Evolutionary conservation across 2,888 invertebrate species (phyloP).

Genomic region (Diarsia rubi): DNA sequence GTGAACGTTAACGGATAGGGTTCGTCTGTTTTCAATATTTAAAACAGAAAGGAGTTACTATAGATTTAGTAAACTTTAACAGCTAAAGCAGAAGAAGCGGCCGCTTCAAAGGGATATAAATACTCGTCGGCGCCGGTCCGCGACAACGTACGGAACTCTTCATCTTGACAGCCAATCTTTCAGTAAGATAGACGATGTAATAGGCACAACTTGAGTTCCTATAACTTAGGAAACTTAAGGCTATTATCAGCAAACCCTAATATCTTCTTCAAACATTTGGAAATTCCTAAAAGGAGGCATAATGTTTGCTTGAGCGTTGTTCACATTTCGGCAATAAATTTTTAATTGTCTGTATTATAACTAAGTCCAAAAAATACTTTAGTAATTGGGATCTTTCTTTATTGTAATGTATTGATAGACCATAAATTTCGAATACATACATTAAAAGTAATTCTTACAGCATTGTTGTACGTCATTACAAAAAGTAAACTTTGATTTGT

Average conservation of each 20-base stretch:
- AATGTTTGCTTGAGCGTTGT: background rate
- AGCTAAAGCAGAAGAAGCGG: conserved; percentile 78
- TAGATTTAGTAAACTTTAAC: conserved; percentile 72
- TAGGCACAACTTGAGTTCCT: conserved; percentile 47
- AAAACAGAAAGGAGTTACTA: conserved; percentile 59
- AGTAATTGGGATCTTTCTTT: background rate
- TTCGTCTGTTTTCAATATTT: conserved; percentile 52
- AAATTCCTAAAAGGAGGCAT: background rate
- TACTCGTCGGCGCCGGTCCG: conserved; percentile 74
- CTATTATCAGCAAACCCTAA: background rate
- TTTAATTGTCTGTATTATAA: background rate
- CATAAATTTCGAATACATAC: background rate
- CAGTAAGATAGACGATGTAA: conserved; percentile 66
- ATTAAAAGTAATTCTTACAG: conserved; percentile 24
- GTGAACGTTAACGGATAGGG: conserved; percentile 10
- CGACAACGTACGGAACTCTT: conserved; percentile 75
- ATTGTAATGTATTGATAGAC: background rate
- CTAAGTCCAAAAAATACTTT: background rate
- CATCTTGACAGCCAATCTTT: conserved; percentile 73
- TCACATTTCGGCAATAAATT: background rate
- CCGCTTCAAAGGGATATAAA: conserved; percentile 83
- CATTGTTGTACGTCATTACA: conserved; percentile 47
- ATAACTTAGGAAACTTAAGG: conserved; percentile 31
- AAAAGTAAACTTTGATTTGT: conserved; percentile 64
- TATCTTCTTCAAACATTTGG: background rate